Conservation (phyloP, 2,888 invertebrate species). For the Dryococelus australis region DNA sequence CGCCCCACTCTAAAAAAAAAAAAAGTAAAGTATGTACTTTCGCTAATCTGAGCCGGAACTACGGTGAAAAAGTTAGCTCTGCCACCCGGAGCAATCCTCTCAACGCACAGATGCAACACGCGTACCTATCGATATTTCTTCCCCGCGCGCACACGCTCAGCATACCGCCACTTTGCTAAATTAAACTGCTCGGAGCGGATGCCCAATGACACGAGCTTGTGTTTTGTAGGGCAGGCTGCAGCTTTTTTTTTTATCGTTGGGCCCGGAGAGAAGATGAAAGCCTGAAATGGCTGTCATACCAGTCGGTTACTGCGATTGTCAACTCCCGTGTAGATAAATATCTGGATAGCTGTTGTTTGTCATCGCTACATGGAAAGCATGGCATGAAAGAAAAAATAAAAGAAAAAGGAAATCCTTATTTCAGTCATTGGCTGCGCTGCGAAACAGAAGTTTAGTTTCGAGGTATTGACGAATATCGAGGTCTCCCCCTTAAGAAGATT, state of each 20-base stretch:
- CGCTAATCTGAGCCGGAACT: background rate
- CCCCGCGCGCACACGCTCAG: background rate
- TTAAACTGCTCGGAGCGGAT: background rate
- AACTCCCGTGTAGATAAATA: background rate
- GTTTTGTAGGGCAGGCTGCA: too few relatives aligned
- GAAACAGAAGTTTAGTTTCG: too few relatives aligned
- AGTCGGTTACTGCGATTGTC: background rate
- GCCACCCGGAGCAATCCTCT: background rate
- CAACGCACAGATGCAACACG: background rate
- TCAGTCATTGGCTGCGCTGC: too few relatives aligned
- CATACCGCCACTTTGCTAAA: conserved; percentile 6
- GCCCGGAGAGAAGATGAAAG: background rate
- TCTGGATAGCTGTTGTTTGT: background rate
- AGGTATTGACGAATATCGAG: too few relatives aligned
- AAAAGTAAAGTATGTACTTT: background rate
- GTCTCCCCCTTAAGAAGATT: too few relatives aligned
- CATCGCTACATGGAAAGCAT: too few relatives aligned
- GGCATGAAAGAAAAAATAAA: too few relatives aligned
- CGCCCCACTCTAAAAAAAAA: too few relatives aligned
- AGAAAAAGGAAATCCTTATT: too few relatives aligned
- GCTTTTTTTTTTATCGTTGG: too few relatives aligned
- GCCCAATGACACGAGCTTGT: background rate
- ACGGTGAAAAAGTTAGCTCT: background rate
- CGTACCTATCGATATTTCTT: background rate
- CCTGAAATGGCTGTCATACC: background rate